These are phyloP conservation scores for Opisthocomus hoazin DNA, from an alignment of 2,113 vertebrate genomes.

Conservation along the genomic window DNA sequence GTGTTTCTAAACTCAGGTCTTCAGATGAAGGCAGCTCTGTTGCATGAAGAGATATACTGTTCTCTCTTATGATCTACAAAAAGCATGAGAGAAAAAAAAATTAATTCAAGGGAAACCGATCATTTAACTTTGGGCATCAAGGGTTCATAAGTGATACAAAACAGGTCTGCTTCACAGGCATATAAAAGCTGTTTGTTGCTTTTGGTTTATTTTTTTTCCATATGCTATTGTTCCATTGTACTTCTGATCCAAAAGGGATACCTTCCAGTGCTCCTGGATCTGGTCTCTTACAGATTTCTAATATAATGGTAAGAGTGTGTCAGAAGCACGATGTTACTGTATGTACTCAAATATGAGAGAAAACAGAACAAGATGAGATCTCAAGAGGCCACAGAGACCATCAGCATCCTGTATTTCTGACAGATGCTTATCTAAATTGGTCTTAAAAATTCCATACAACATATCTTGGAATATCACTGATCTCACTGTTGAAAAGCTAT, in stretches of 20 bases:
- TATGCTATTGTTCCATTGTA: not conserved
- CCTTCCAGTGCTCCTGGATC: not conserved
- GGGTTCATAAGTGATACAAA: not conserved
- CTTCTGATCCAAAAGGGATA: not conserved
- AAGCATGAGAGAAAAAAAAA: not conserved
- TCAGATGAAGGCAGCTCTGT: slow-evolving; percentile 84
- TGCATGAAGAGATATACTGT: slow-evolving; percentile 81
- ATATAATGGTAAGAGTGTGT: not conserved
- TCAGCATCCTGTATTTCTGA: not conserved
- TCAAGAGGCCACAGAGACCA: not conserved
- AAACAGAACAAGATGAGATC: not conserved
- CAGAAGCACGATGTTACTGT: not conserved
- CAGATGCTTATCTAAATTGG: not conserved
- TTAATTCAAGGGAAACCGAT: not conserved
- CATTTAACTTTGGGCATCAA: not conserved
- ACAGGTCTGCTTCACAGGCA: not conserved
- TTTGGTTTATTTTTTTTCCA: not conserved
- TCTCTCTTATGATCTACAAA: slow-evolving; percentile 90
- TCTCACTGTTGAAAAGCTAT: no score
- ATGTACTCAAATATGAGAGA: not conserved
- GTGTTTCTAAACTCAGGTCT: slow-evolving; percentile 92
- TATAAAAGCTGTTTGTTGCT: not conserved
- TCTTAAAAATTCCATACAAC: no score
- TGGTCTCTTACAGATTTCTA: not conserved
- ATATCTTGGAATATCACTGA: no score